Evolutionary conservation across 2,113 vertebrate species (phyloP), one percentile per base, ranked within the genome.

Genomic region (Rhombomys opimus): DNA sequence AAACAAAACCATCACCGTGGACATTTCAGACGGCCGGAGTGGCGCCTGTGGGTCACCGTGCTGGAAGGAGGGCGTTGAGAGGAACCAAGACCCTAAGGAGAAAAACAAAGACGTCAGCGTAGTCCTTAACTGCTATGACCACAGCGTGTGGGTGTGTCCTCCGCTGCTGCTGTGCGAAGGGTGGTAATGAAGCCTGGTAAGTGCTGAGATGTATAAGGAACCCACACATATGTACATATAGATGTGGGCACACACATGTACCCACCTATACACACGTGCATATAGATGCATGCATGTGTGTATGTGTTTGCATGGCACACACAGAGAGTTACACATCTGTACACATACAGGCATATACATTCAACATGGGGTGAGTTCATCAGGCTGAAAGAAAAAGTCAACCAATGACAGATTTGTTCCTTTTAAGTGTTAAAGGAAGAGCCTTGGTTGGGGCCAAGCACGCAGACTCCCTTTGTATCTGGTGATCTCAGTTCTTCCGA

Each of bases 401-500:
- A 63, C 10, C n/a, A 46, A 30, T 41, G 81, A 8, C 14, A 59
- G 32, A 23, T 38, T 14, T 57, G 15, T 67, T 65, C 63, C 70
- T 70, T 88, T 41, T 17, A 90, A 46, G 38, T 50, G 84, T 91
- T 73, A 91, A 87, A 90, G 54, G 22, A 68, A 89, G 23, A 89
- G 63, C 68, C 87, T 89, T 96, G 87, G 61, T 75, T 57, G 41
- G 67, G 70, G 87, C 93, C 7, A 7, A n/a, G 63, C 50, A 32
- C 0, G 2, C 63, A 50, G 41, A 46, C 91, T 92, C 65, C 63
- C 65, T 85, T 52, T 93, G 91, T 73, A 94, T 91, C 75, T 91
- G 52, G 57, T 95, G 30, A 32, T 14, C 61, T 65, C 4, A 30
- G 75, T 27, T 96, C 95, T 95, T 82, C 95, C 85, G 35, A 23